Evolutionary conservation across 2,888 invertebrate species (phyloP), one percentile per base, ranked within the genome.

Genomic region (Conchocele bisecta): DNA sequence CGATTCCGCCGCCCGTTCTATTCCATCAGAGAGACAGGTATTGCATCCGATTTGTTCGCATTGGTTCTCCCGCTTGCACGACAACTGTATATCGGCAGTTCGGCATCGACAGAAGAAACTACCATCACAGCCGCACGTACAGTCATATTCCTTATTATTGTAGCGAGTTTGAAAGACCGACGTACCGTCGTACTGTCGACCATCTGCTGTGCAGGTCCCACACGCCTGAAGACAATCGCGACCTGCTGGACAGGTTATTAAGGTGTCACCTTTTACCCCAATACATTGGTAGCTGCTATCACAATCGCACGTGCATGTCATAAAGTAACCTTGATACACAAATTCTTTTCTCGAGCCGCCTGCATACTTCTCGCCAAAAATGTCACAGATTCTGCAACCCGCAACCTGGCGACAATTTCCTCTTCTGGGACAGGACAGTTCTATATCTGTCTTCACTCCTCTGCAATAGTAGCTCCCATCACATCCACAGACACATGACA

Each of bases 401-500:
- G 71, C 73, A 2, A 61, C 65, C 31, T 67, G 70, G n/a, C 17
- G 67, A 22, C 77, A 77, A 1, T 57, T 51, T 2, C 70, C 63
- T 17, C 71, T 15, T 15, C 68, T 54, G 20, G 54, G 56, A 28
- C 77, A 77, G 1, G 68, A 58, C 20, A 68, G 54, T 26, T 60
- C 39, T 13, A 68, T 56, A 39, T 71, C 61, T 7, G 20, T 48
- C 0, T 67, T 37, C 11, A 42, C 28, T 1, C 77, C 77, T 13
- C 17, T 20, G 24, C 77, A 77, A 26, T 42, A 67, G 22, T 74
- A 77, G 7, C 72, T 61, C 4, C 86, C 86, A 56, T 86, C 83
- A 54, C 85, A 86, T 28, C 77, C 74, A 65, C 88, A 87, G 20
- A 81, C 66, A 48, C 88, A 88, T 15, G 79, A 75, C 75, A 84